Evolutionary conservation across 2,113 vertebrate species (phyloP).

Genomic region (Anseranas semipalmata): DNA sequence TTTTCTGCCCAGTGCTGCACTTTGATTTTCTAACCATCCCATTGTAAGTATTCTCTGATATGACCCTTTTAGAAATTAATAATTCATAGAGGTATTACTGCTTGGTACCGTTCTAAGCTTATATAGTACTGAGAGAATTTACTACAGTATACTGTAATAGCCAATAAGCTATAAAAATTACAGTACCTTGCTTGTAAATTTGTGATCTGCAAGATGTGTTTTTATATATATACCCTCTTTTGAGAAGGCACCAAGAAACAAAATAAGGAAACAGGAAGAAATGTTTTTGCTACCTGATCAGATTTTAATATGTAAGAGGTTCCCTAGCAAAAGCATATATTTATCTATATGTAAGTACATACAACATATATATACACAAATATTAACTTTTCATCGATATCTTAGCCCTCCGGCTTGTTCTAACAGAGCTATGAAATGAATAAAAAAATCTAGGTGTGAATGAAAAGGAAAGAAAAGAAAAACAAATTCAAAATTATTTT

Average conservation of each 20-base stretch:
- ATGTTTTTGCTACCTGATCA: neutral
- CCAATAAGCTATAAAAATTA: neutral
- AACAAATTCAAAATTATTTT: neutral
- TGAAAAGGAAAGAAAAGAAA: neutral
- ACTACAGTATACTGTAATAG: conserved; percentile 16
- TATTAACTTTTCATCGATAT: neutral
- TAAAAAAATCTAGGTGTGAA: neutral
- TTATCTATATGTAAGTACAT: accelerated
- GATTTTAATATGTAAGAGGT: neutral
- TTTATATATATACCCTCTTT: neutral
- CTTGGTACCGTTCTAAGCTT: conserved; percentile 18
- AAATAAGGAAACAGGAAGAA: neutral
- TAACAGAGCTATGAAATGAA: neutral
- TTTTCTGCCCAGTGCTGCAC: neutral
- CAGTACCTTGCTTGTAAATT: neutral
- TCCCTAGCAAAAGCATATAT: neutral
- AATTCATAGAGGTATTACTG: conserved; percentile 24
- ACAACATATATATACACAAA: neutral
- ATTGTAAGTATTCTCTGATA: conserved; percentile 8
- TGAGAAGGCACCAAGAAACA: neutral
- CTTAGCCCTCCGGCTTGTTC: neutral
- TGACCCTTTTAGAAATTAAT: conserved; percentile 52
- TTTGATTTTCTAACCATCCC: neutral
- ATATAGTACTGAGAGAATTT: conserved; percentile 1
- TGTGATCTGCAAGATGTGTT: neutral